Base-by-base conservation (phyloP, 2,888 invertebrate species). In the Cyclophora albipunctata region DNA sequence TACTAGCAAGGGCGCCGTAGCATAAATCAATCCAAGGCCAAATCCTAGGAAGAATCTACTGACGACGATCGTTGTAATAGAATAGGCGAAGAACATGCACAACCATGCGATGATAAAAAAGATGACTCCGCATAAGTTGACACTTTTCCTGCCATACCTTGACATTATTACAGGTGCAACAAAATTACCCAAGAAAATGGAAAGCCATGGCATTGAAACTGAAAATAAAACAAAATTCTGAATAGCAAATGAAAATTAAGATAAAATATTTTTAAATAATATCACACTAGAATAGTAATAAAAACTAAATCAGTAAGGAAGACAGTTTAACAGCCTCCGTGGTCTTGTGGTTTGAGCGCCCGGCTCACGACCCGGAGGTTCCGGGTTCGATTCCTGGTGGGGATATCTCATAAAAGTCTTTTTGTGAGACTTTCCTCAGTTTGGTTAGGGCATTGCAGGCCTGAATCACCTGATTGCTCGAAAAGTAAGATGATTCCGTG, bases 21-120 rank as follows among this genome's bases (percentile, higher is more conserved):
- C 70, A 0, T 86, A 76, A 5, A 83, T 69, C 57, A 91, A 68
- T 1, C 91, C 91, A 53, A 82, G 75, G 51, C 83, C 70, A 42
- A 86, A 46, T 51, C 90, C 90, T 60, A 79, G 80, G 3, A 79
- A 63, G 7, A 73, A 61, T 40, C 80, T 71, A 3, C 71, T 76
- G 2, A 71, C 46, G n/a, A 81, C 61, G 0, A 81, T 62, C 37
- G 72, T 71, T 0, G 62, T 60, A 0, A 91, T 74, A 45, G 82
- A 69, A 43, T 56, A 60, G 3, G 78, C 73, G 2, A 56, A 33
- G 40, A 67, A 52, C 7, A 91, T 79, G 4, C 75, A 57, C 20
- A 87, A 58, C 91, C 91, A 92, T 3, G 91, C 90, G 1, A 83
- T 43, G 34, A 89, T 63, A 35, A 83, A 81, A 0, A 89, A 78